phyloP scores from a whole-genome alignment of 2,113 vertebrate genomes.

The Meles meles region DNA sequence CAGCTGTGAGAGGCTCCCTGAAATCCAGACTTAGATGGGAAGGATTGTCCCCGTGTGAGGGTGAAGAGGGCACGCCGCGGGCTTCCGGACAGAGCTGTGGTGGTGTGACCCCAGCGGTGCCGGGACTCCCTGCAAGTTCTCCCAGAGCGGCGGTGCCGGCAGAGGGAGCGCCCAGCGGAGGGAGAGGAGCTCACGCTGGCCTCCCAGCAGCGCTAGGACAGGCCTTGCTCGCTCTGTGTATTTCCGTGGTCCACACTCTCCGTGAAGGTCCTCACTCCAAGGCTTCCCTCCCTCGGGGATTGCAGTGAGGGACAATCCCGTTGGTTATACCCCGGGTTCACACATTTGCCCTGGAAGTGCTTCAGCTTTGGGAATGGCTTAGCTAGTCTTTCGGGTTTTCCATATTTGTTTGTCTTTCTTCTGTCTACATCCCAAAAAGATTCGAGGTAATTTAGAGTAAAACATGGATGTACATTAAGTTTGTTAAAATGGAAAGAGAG shows the following conservation, averaged over 20 bases:
- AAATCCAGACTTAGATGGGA: not conserved
- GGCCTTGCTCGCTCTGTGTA: fast-evolving
- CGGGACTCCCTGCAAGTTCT: fast-evolving
- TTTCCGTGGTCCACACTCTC: no score
- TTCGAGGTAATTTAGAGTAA: not conserved
- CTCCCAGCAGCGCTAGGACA: fast-evolving
- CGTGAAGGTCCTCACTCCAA: not conserved
- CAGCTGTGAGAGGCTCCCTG: not conserved
- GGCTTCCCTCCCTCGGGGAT: fast-evolving
- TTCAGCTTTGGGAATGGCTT: not conserved
- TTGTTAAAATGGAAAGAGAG: not conserved
- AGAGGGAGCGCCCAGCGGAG: fast-evolving
- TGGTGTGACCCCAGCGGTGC: fast-evolving
- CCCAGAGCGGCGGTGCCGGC: fast-evolving
- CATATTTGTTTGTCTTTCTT: not conserved
- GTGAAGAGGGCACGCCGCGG: fast-evolving
- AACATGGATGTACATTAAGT: not conserved
- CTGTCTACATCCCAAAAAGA: not conserved
- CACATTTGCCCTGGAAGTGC: not conserved
- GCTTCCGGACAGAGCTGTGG: not conserved
- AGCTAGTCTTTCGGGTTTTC: not conserved
- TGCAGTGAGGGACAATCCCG: fast-evolving
- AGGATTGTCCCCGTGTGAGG: fast-evolving
- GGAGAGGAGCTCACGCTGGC: fast-evolving
- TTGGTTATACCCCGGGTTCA: fast-evolving